Conservation (phyloP, 2,888 invertebrate species). For the Caenorhabditis panamensis region DNA sequence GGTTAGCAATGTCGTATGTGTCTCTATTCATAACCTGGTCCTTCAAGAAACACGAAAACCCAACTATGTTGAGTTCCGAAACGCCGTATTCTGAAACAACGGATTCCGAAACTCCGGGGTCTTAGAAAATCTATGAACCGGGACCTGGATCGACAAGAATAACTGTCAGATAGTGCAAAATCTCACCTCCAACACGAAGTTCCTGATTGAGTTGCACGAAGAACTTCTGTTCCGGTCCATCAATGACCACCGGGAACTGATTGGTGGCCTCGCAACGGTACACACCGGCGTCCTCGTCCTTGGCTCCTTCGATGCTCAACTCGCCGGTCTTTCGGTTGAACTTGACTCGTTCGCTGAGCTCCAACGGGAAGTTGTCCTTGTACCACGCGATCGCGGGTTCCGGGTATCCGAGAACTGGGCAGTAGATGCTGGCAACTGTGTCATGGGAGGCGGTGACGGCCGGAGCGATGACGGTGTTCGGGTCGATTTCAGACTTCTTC, state of each 20-base stretch:
- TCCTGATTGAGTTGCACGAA: constrained; percentile 60
- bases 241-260: constrained; percentile 66
- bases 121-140: no score
- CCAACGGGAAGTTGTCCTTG: constrained; percentile 69
- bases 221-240: constrained; percentile 62
- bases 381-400: constrained; percentile 72
- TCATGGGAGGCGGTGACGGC: constrained; percentile 46
- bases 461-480: constrained; percentile 28
- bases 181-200: constrained; percentile 60
- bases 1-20: no score
- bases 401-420: constrained; percentile 75
- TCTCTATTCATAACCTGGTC: no score
- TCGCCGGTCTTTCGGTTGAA: constrained; percentile 24
- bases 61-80: no score
- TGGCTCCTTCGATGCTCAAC: constrained; percentile 59
- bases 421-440: constrained; percentile 60
- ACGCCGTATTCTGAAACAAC: no score
- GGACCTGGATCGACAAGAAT: no score
- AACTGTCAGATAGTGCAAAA: no score
- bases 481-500: constrained; percentile 61
- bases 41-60: no score
- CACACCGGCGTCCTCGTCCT: constrained; percentile 66
- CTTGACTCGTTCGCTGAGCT: constrained; percentile 47
- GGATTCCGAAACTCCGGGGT: no score
- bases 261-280: constrained; percentile 76